Evolutionary conservation across 2,113 vertebrate species (phyloP).

Genomic region (Antechinus flavipes): DNA sequence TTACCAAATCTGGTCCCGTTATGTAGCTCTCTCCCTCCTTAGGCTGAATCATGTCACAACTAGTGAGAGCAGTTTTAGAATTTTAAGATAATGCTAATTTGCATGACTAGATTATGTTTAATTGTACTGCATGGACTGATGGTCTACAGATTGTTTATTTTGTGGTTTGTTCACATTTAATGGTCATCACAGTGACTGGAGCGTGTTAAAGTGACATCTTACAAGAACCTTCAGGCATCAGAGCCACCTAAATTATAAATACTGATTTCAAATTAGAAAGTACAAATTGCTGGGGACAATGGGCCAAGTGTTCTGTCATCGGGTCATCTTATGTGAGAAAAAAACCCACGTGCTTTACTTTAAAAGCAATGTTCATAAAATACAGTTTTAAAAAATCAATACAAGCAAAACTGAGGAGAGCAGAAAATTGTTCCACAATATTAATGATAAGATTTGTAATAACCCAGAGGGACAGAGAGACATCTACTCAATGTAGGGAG

Average conservation of each 20-base stretch:
- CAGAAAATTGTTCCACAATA: slow-evolving; percentile 64
- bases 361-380: slow-evolving; percentile 69
- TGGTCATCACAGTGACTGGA: slow-evolving; percentile 11
- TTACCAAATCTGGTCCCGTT: not conserved
- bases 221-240: slow-evolving; percentile 28
- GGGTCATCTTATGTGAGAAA: slow-evolving; percentile 53
- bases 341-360: slow-evolving; percentile 44
- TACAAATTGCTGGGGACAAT: slow-evolving; percentile 40
- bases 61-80: not conserved
- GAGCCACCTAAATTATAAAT: slow-evolving; percentile 50
- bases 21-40: not conserved
- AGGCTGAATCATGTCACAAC: not conserved
- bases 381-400: slow-evolving; percentile 65
- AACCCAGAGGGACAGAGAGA: slow-evolving; percentile 55
- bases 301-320: not conserved
- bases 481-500: slow-evolving; percentile 70
- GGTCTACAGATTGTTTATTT: slow-evolving; percentile 14
- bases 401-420: slow-evolving; percentile 59
- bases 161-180: slow-evolving; percentile 37
- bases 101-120: not conserved
- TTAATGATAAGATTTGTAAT: slow-evolving; percentile 74
- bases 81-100: not conserved
- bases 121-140: slow-evolving; percentile 14
- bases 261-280: slow-evolving; percentile 18
- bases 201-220: slow-evolving; percentile 40